These are phyloP conservation scores for Drosophila biarmipes DNA, from an alignment of 1,140 invertebrate species.

Conservation along the genomic window DNA sequence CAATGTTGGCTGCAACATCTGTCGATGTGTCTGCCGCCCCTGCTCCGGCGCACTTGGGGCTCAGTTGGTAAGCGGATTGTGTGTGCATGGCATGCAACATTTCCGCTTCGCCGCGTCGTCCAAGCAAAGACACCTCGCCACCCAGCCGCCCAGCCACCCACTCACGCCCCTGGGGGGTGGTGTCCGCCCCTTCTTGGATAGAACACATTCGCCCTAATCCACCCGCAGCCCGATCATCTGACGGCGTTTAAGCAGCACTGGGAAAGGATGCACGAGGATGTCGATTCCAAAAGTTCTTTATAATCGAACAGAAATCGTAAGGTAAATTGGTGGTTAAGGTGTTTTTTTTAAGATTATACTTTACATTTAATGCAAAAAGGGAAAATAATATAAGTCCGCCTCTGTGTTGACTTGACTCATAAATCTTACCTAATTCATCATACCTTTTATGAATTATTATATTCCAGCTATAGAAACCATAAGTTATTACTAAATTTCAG, in stretches of 20 bases:
- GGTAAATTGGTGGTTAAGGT: too few relatives aligned
- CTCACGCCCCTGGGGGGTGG: not conserved
- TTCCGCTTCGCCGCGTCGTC: conserved; percentile 30
- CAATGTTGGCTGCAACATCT: conserved; percentile 42
- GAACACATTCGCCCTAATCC: conserved; percentile 9
- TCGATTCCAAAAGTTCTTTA: not conserved
- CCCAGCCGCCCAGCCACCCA: not conserved
- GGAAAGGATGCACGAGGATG: not conserved
- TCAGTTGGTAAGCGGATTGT: conserved; percentile 21
- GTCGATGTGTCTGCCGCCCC: conserved; percentile 2
- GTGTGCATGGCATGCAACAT: conserved; percentile 55
- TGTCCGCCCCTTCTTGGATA: not conserved
- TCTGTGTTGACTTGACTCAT: too few relatives aligned
- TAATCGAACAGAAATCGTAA: too few relatives aligned
- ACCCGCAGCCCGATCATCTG: not conserved
- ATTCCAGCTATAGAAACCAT: too few relatives aligned
- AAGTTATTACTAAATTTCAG: too few relatives aligned
- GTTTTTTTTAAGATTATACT: too few relatives aligned
- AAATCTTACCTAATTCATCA: too few relatives aligned
- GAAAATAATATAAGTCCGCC: too few relatives aligned
- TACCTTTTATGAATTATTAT: too few relatives aligned
- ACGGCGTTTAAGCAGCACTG: not conserved
- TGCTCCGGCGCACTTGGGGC: not conserved
- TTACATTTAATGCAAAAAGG: too few relatives aligned
- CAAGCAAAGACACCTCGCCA: not conserved